Evolutionary conservation across 2,888 invertebrate genomes (phyloP).

Genomic region (Carcina quercana): DNA sequence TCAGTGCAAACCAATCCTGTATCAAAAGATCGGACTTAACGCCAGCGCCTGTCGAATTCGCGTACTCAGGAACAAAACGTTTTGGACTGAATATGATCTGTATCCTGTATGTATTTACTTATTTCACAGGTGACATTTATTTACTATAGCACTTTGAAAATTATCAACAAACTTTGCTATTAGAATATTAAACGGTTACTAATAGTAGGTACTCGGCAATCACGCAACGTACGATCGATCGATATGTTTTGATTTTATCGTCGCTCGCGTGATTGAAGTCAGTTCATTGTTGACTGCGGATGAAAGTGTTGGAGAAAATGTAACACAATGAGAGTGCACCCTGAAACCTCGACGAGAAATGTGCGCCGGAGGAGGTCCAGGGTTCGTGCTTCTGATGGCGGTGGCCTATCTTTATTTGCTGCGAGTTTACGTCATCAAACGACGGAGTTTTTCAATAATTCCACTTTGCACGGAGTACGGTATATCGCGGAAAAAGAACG

Average conservation of each 20-base stretch:
- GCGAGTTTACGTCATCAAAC: conserved; percentile 82
- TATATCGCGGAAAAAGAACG: conserved; percentile 85
- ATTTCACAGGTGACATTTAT: too few species aligned
- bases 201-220: too few species aligned
- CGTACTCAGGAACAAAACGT: too few species aligned
- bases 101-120: too few species aligned
- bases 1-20: too few species aligned
- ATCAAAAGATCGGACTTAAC: too few species aligned
- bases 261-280: conserved; percentile 31
- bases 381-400: conserved; percentile 27
- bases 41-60: too few species aligned
- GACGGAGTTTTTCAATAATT: conserved; percentile 83
- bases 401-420: conserved; percentile 59
- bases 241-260: conserved; percentile 36
- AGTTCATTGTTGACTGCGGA: conserved; percentile 3
- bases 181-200: too few species aligned
- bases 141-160: too few species aligned
- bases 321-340: conserved; percentile 48
- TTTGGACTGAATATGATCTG: too few species aligned
- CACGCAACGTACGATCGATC: conserved; percentile 36
- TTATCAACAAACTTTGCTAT: too few species aligned
- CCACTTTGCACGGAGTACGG: conserved; percentile 84
- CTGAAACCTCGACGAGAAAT: conserved; percentile 31
- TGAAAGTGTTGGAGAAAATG: conserved; percentile 2
- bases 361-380: conserved; percentile 22